A percentile compares a stretch with the other conserved stretches of the same genome.
Conservation (phyloP, 92 coral and sea anemone genomes). For the Paragorgia papillata region DNA sequence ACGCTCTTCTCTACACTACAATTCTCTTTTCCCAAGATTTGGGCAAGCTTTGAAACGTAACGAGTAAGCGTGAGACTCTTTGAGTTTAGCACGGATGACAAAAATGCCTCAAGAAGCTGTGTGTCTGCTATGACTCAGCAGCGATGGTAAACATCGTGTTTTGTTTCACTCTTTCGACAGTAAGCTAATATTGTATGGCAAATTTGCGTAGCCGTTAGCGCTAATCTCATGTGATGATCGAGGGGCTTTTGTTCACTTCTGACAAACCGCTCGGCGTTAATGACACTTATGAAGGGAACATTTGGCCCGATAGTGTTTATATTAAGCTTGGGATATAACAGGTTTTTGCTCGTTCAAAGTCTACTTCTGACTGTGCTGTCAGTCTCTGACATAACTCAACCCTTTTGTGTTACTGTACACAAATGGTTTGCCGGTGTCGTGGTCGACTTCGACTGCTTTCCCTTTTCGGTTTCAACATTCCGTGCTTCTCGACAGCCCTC, state of each 20-base stretch:
- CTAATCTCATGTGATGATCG: constrained; percentile 49
- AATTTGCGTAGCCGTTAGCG: constrained; percentile 40
- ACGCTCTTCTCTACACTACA: background rate
- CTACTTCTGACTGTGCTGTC: too few relatives aligned
- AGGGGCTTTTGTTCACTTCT: constrained; percentile 47
- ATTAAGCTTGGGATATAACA: background rate
- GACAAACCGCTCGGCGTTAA: constrained; percentile 43
- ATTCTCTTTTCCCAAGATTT: background rate
- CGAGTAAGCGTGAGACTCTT: background rate
- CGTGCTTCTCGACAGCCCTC: background rate
- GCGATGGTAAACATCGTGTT: constrained; percentile 14
- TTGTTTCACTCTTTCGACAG: constrained; percentile 38
- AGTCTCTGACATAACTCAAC: too few relatives aligned
- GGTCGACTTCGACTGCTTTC: background rate
- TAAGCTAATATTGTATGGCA: constrained; percentile 41
- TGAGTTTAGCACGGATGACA: background rate
- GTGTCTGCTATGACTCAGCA: constrained; percentile 33
- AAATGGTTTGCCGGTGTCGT: background rate
- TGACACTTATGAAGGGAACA: constrained; percentile 46
- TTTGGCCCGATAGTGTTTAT: constrained; percentile 41
- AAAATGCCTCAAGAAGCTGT: background rate
- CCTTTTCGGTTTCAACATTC: background rate
- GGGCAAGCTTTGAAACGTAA: background rate
- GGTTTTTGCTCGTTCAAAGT: background rate
- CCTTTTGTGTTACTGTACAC: background rate